A percentile compares a stretch with the other conserved stretches of the same genome.
Conservation (phyloP, 1,140 invertebrate species). For the Drosophila ambigua region DNA sequence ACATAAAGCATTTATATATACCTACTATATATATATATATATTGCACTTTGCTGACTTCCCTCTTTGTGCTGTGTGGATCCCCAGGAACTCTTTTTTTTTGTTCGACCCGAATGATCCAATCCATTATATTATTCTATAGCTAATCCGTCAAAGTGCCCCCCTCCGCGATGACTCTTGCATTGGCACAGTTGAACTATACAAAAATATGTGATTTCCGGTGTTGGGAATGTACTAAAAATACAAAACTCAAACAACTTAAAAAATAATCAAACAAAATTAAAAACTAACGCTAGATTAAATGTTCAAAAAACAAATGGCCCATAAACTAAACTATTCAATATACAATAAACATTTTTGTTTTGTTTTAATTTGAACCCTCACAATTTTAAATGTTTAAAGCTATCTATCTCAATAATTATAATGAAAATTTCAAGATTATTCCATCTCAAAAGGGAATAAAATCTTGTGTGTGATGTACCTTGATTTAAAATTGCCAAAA, state of each 20-base stretch:
- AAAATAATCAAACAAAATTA: conserved; percentile 9
- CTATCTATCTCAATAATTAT: no score
- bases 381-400: no score
- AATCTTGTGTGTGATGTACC: no score
- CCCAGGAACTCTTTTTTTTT: neutral
- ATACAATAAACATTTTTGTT: no score
- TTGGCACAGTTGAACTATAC: conserved; percentile 43
- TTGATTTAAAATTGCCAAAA: conserved; percentile 1
- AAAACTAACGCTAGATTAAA: conserved; percentile 21
- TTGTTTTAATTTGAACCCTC: no score
- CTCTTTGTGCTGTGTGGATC: conserved; percentile 33
- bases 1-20: conserved; percentile 11
- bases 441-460: no score
- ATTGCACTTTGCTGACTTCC: conserved; percentile 36
- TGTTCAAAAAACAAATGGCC: conserved; percentile 4
- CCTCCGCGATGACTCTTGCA: conserved; percentile 17
- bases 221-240: neutral
- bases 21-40: neutral
- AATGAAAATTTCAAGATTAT: no score
- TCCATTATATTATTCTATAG: conserved; percentile 11
- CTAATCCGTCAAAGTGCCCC: conserved; percentile 5
- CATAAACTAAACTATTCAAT: neutral
- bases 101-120: conserved; percentile 7
- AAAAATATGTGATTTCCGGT: conserved; percentile 2
- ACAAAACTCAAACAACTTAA: conserved; percentile 18